Evolutionary conservation across 1,140 invertebrate species (phyloP), one percentile per base, ranked within the genome.

Genomic region (Procambarus clarkii): DNA sequence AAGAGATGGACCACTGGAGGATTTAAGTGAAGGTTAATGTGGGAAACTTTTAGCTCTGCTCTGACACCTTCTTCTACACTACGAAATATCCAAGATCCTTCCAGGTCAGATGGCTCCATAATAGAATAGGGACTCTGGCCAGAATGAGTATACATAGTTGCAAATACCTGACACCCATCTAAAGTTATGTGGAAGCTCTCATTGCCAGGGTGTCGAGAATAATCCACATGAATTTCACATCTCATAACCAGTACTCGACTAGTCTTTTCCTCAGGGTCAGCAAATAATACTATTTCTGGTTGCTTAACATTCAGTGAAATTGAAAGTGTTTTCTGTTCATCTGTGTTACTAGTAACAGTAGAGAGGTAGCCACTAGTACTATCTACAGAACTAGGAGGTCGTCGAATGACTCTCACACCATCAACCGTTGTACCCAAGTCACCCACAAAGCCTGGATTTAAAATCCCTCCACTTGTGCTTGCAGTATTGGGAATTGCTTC

Each of bases 281-380:
- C 96, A 93, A 97, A 96, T 80, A 98, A 95, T 94, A 98, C 96
- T 48, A 98, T 95, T 94, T 98, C 97, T 18, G 97, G 97, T 93
- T 97, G 96, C 74, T 97, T 96, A 91, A 97, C 95, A 93, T 96
- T 95, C 18, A 97, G 94, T 1, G 97, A 97, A 92, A 97, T 94
- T 2, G 96, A 96, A 77, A 97, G 94, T 76, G 96, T 96, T 93
- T 86, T 92, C 45, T 87, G 84, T 54, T 92, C 89, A 81, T 88
- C 91, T 13, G 58, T 78, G 69, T 89, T 91, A 80, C 90, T 91
- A 34, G 91, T 92, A 21, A 95, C 94, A 60, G 95, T 94, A 45
- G 96, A 96, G 91, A 95, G 95, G 93, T 96, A 96, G 4, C 95
- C 96, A 93, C 95, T 96, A 0, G 95, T 96, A 82, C 95, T 96